Conservation (phyloP, 2,113 vertebrate species). For the Neolamprologus brichardi region DNA sequence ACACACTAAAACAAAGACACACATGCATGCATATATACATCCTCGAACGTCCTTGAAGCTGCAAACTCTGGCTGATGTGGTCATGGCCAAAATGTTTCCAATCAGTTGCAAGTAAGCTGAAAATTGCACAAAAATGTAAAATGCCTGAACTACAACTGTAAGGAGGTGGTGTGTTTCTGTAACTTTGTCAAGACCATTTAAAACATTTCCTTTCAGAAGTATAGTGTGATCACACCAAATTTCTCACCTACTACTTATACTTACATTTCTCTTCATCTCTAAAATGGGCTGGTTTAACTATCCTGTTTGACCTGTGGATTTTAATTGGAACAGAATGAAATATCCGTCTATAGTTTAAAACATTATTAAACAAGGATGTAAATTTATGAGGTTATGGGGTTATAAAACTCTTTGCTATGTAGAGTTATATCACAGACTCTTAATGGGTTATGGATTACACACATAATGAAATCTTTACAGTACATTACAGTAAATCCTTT, state of each 20-base stretch:
- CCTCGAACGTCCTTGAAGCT: neutral
- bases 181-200: neutral
- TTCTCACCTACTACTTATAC: neutral
- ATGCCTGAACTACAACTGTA: neutral
- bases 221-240: neutral
- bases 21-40: neutral
- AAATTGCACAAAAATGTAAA: neutral
- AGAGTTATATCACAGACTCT: fast-evolving
- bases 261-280: neutral
- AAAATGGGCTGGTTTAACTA: neutral
- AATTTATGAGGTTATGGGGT: neutral
- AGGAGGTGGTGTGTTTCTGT: neutral
- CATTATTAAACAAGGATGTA: neutral
- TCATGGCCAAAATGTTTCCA: neutral
- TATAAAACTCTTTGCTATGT: neutral
- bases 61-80: neutral
- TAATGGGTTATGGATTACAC: neutral
- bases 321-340: neutral
- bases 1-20: neutral
- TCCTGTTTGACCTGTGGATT: neutral
- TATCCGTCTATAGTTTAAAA: neutral
- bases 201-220: neutral
- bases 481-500: neutral
- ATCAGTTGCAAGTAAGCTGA: neutral
- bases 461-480: neutral